These are phyloP conservation scores for Bombus pyrosoma DNA, from an alignment of 1,140 invertebrate genomes.

Conservation along the genomic window DNA sequence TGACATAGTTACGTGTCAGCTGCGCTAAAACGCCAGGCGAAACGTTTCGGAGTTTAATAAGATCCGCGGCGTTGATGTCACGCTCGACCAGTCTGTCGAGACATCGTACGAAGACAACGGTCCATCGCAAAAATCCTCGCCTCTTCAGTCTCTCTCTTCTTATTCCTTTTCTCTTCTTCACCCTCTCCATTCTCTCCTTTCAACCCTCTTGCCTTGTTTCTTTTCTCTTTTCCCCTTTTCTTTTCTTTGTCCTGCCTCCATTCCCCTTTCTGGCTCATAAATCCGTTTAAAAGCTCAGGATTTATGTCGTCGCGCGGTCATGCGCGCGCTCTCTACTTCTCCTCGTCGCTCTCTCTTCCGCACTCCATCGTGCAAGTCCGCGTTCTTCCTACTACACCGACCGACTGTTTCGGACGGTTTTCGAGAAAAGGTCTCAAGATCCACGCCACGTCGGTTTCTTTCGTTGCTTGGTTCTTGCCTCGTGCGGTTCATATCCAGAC, in stretches of 20 bases:
- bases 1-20: constrained; percentile 7
- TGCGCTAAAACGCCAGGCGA: background rate
- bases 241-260: constrained; percentile 7
- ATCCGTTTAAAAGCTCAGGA: constrained; percentile 58
- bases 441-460: constrained; percentile 28
- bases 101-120: constrained; percentile 22
- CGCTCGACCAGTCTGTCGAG: constrained; percentile 22
- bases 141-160: background rate
- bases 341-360: background rate
- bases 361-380: background rate
- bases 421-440: constrained; percentile 15
- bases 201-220: no score
- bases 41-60: constrained; percentile 51
- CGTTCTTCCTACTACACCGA: constrained; percentile 3
- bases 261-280: constrained; percentile 47
- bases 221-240: background rate
- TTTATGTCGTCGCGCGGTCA: constrained; percentile 57
- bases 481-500: background rate
- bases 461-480: constrained; percentile 2
- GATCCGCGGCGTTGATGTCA: constrained; percentile 50
- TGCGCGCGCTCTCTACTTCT: background rate
- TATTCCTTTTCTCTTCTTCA: background rate
- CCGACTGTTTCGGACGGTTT: constrained; percentile 45
- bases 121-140: constrained; percentile 56
- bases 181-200: background rate